Evolutionary conservation across 2,113 vertebrate genomes (phyloP).

Genomic region (Eolophus roseicapilla): DNA sequence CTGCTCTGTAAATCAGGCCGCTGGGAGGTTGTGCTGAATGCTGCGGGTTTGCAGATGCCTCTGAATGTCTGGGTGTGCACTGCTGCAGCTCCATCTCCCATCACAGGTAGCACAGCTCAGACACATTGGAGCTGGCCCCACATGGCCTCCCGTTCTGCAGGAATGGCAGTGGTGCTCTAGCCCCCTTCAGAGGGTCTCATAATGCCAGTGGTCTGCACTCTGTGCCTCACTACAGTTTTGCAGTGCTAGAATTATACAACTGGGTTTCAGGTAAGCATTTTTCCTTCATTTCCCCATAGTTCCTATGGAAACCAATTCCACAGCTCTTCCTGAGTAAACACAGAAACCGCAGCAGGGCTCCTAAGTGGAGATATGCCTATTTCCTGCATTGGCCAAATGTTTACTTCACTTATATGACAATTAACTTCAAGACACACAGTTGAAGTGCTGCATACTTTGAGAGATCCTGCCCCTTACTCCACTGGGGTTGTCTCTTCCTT

Average conservation of each 20-base stretch:
- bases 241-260: neutral
- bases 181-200: neutral
- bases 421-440: neutral
- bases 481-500: neutral
- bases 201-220: neutral
- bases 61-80: neutral
- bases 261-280: neutral
- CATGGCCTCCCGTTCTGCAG: neutral
- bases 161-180: neutral
- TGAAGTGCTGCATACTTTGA: neutral
- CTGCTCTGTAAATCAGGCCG: neutral
- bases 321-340: neutral
- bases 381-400: neutral
- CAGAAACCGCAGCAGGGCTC: neutral
- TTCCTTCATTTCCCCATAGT: neutral
- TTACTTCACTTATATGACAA: neutral
- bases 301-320: constrained; percentile 21
- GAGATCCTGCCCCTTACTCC: neutral
- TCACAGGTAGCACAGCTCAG: accelerated
- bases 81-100: neutral
- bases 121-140: accelerated
- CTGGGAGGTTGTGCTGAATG: neutral
- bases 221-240: neutral
- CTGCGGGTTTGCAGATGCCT: neutral
- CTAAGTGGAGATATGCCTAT: neutral